phyloP scores from a whole-genome alignment of 2,797 vertebrate species.

The Pangasius mekongensis region DNA sequence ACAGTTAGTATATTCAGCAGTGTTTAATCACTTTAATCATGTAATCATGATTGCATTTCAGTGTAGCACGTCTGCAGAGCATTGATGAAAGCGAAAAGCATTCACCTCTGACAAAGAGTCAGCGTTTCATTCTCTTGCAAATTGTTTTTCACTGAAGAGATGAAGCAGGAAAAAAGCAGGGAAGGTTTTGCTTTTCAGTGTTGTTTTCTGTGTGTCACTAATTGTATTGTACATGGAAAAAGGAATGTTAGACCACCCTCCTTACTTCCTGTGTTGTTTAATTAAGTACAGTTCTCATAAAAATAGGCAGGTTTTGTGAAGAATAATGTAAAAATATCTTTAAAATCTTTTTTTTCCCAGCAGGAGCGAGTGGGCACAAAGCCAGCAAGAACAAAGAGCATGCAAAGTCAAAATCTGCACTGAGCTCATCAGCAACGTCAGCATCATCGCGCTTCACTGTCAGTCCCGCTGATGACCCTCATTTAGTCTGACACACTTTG shows the following conservation, averaged over 20 bases:
- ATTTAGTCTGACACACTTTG: constrained; percentile 70
- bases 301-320: background rate
- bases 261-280: background rate
- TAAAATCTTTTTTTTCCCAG: constrained; percentile 4
- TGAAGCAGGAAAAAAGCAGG: background rate
- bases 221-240: background rate
- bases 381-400: constrained; percentile 85
- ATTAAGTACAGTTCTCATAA: background rate
- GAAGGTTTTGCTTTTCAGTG: background rate
- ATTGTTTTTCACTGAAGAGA: background rate
- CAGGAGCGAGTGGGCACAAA: constrained; percentile 83
- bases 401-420: constrained; percentile 75
- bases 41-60: background rate
- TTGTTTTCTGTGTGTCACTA: background rate
- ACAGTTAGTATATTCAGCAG: constrained; percentile 64
- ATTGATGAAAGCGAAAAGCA: background rate
- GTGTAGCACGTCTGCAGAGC: background rate
- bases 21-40: background rate
- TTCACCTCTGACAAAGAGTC: background rate
- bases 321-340: background rate
- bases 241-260: background rate
- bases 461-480: constrained; percentile 88
- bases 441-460: constrained; percentile 91
- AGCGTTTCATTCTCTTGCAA: background rate
- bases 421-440: constrained; percentile 62